Percentiles rank a stretch among this genome's conserved stretches.
phyloP scores from a whole-genome alignment of 2,797 vertebrate species.

The Trachops cirrhosus region DNA sequence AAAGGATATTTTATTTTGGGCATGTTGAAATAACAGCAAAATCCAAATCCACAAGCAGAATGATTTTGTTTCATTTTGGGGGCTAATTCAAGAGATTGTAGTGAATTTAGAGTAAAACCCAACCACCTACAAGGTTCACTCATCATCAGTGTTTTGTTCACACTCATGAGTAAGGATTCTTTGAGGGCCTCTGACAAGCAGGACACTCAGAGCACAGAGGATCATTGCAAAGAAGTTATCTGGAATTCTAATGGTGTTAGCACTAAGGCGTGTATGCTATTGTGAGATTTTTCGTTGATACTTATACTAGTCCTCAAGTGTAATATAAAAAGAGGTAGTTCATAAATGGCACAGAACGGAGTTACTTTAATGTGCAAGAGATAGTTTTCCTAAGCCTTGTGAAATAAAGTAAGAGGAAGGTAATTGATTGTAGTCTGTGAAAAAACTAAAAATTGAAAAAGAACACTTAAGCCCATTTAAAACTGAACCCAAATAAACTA shows the following conservation, averaged over 20 bases:
- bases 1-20: neutral
- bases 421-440: neutral
- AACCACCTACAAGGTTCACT: neutral
- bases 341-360: neutral
- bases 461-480: neutral
- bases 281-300: neutral
- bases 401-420: neutral
- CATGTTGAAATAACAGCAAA: neutral
- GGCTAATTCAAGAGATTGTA: neutral
- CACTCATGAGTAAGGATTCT: neutral
- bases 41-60: neutral
- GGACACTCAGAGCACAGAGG: no score
- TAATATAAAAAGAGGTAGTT: neutral
- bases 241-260: neutral
- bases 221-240: neutral
- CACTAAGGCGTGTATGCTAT: neutral
- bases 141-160: neutral
- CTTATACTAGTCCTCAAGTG: neutral
- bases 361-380: neutral
- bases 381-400: neutral
- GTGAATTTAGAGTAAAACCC: neutral
- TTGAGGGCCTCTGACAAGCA: neutral
- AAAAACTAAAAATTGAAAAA: slow-evolving; percentile 11
- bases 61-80: neutral
- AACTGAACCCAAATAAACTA: neutral